Conservation (phyloP, 2,888 invertebrate species). For the Volucella inanis region DNA sequence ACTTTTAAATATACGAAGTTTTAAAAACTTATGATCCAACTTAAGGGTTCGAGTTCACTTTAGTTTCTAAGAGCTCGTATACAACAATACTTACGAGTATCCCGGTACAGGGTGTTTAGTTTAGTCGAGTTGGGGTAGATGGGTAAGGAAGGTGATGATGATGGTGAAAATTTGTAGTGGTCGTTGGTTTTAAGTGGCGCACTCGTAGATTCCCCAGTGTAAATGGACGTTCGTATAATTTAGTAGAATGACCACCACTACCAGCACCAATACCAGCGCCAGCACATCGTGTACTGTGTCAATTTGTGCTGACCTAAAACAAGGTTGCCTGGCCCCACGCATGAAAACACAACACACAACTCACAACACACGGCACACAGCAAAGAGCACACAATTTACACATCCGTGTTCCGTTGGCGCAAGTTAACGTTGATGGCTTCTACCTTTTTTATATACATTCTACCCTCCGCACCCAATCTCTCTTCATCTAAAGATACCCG, state of each 20-base stretch:
- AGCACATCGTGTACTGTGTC: neutral
- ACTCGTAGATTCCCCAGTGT: neutral
- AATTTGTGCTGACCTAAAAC: slow-evolving; percentile 53
- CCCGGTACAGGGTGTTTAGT: slow-evolving; percentile 10
- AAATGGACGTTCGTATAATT: neutral
- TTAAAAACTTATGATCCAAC: slow-evolving; percentile 19
- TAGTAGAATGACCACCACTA: neutral
- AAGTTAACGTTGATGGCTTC: slow-evolving; percentile 23
- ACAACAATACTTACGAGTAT: slow-evolving; percentile 2
- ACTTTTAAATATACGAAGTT: neutral
- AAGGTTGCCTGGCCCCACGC: slow-evolving; percentile 48
- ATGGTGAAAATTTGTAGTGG: neutral
- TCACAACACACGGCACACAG: neutral
- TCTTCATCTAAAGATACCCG: neutral
- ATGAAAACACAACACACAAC: slow-evolving; percentile 17
- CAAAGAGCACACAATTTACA: slow-evolving; percentile 4
- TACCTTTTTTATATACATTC: neutral
- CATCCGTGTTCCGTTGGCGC: slow-evolving; percentile 18
- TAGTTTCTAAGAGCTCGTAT: neutral
- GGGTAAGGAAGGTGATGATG: neutral
- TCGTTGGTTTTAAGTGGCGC: neutral
- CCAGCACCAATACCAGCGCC: neutral
- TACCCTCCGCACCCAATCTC: neutral
- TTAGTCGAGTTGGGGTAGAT: neutral
- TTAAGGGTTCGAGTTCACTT: slow-evolving; percentile 21